Evolutionary conservation across 2,888 invertebrate genomes (phyloP).

Genomic region (Melikaiella ostensackeni): DNA sequence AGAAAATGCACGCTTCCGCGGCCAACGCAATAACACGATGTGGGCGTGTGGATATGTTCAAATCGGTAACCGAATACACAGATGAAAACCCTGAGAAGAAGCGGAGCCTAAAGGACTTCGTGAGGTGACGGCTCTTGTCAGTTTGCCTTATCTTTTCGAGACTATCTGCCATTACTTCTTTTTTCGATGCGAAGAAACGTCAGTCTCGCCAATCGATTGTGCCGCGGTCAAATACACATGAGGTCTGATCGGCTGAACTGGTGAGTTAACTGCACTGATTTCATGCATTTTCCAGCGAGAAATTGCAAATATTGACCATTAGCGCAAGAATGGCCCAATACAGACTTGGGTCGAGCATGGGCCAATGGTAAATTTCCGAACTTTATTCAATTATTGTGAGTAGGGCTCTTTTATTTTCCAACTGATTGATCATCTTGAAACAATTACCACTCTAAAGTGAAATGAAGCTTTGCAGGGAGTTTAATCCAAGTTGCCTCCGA

Average conservation of each 20-base stretch:
- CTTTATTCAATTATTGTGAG: not conserved
- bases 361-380: too few relatives aligned
- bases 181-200: constrained; percentile 61
- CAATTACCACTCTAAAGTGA: constrained; percentile 3
- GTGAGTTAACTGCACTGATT: not conserved
- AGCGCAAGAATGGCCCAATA: too few relatives aligned
- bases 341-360: too few relatives aligned
- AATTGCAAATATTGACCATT: too few relatives aligned
- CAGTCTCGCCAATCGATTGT: constrained; percentile 49
- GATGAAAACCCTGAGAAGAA: constrained; percentile 63
- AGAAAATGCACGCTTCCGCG: constrained; percentile 60
- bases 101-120: constrained; percentile 57
- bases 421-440: constrained; percentile 17
- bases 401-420: too few relatives aligned
- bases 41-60: not conserved
- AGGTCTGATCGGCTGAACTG: not conserved
- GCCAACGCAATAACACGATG: constrained; percentile 46
- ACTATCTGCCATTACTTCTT: constrained; percentile 70
- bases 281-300: constrained; percentile 2
- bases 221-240: constrained; percentile 2
- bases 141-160: constrained; percentile 65
- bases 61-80: constrained; percentile 67
- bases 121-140: constrained; percentile 68
- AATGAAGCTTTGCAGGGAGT: constrained; percentile 22
- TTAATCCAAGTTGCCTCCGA: constrained; percentile 43